Evolutionary conservation across 2,113 vertebrate species (phyloP), one percentile per base, ranked within the genome.

Genomic region (Tringa solitaria): DNA sequence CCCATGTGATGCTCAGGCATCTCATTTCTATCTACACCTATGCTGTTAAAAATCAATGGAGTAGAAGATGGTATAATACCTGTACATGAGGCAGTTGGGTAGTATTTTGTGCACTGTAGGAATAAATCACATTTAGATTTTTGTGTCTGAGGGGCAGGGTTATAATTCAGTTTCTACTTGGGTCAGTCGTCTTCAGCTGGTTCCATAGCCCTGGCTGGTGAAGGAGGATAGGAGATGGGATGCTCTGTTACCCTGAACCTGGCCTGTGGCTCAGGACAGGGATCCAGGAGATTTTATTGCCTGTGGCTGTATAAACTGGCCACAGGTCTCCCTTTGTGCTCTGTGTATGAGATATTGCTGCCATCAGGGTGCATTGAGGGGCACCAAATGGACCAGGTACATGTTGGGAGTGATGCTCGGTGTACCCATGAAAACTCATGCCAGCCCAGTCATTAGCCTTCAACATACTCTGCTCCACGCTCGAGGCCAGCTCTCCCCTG

Each of bases 11-110:
- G 72, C 64, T 92, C 56, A 61, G 69, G 51, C 60, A 61, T 78
- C 79, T 93, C 68, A 85, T 95, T 94, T 89, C 18, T 1, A 14
- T 94, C 69, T 84, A 67, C 32, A 64, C 19, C 51, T 39, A 5
- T 53, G 64, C 83, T 92, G 81, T 81, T 96, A 92, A 92, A 92
- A 96, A 61, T 75, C 76, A 94, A 89, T 68, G 83, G 76, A 90
- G 43, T 76, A 77, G 89, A 78, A 92, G 51, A 57, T 43, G 41
- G 41, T 43, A 43, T 92, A 92, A 95, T 50, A 48, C 57, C 64
- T 84, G 64, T 89, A 94, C 56, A 68, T 80, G 88, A 89, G 77
- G 30, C 61, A 75, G 35, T 48, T 82, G 57, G 46, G 64, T 80
- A 60, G 46, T 80, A 23, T 67, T 90, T 74, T 83, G 63, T 89